Evolutionary conservation across 1,140 invertebrate genomes (phyloP).

Genomic region (Pogonognathellus flavescens): DNA sequence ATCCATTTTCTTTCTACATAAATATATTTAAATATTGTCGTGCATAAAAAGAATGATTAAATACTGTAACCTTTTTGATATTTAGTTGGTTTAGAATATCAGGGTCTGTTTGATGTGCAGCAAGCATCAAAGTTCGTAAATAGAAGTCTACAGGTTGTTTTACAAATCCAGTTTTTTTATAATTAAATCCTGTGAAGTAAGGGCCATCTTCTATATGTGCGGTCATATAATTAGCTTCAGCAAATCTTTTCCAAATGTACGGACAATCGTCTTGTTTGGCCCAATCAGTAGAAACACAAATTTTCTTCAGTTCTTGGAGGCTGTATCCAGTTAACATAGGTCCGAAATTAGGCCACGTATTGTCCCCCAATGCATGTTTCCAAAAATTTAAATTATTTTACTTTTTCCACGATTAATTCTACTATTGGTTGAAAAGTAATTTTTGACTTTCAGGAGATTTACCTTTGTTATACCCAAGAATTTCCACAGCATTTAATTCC

Average conservation of each 20-base stretch:
- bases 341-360: constrained; percentile 51
- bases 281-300: constrained; percentile 18
- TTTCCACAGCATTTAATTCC: constrained; percentile 67
- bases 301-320: not conserved
- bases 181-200: constrained; percentile 43
- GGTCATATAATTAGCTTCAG: constrained; percentile 39
- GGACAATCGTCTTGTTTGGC: constrained; percentile 48
- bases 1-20: no score
- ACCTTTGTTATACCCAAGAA: constrained; percentile 66
- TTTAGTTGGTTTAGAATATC: not conserved
- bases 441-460: not conserved
- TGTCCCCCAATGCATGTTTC: constrained; percentile 39
- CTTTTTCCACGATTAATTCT: not conserved
- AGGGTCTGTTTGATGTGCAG: not conserved
- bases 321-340: constrained; percentile 29
- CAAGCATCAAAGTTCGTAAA: constrained; percentile 9
- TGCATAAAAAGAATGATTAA: no score
- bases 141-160: constrained; percentile 24
- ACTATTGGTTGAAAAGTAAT: not conserved
- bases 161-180: constrained; percentile 53
- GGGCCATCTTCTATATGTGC: constrained; percentile 43
- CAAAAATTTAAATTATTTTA: not conserved
- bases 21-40: no score
- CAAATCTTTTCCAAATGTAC: constrained; percentile 51
- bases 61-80: not conserved